phyloP scores from a whole-genome alignment of 2,113 vertebrate genomes.

The Lophotis ruficrista region DNA sequence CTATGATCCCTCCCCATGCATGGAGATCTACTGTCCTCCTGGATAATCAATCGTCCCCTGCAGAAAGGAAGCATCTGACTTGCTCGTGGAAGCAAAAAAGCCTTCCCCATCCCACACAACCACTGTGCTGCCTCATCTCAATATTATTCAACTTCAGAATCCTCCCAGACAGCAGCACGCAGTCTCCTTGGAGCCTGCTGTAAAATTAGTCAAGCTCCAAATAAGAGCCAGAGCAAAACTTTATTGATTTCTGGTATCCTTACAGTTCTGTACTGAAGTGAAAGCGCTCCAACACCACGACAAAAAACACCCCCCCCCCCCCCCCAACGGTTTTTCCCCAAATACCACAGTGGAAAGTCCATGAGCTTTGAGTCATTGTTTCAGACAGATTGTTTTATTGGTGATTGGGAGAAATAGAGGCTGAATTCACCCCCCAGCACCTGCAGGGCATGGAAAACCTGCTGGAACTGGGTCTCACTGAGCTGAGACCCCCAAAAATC shows the following conservation, averaged over 20 bases:
- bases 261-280: background rate
- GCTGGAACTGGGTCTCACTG: background rate
- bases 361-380: background rate
- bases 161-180: background rate
- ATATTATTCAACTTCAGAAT: background rate
- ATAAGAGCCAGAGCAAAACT: background rate
- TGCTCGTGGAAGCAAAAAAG: background rate
- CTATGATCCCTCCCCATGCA: background rate
- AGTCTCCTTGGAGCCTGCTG: background rate
- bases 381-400: background rate
- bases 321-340: background rate
- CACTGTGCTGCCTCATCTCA: background rate
- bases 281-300: background rate
- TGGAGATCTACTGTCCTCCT: background rate
- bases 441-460: background rate
- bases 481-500: background rate
- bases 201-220: background rate
- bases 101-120: background rate
- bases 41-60: background rate
- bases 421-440: background rate
- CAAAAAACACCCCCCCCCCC: background rate
- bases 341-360: background rate
- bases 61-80: background rate
- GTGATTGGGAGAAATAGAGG: background rate
- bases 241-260: background rate